Evolutionary conservation across 2,888 invertebrate genomes (phyloP).

Genomic region (Orgyia antiqua): DNA sequence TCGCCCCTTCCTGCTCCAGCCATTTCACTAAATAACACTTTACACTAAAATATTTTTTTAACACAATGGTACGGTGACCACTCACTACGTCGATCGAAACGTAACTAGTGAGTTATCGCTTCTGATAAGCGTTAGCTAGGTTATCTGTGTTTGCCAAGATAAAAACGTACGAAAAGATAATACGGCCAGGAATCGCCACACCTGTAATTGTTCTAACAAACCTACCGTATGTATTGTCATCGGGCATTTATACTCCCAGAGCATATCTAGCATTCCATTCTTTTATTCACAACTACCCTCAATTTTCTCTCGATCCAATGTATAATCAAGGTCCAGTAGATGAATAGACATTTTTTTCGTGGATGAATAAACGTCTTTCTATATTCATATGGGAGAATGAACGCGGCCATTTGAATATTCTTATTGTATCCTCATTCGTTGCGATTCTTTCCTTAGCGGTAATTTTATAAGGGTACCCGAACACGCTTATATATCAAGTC

Average conservation of each 20-base stretch:
- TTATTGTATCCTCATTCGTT: conserved; percentile 42
- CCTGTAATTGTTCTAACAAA: conserved; percentile 40
- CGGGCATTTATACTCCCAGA: conserved; percentile 9
- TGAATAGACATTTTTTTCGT: conserved; percentile 23
- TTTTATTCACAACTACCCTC: conserved; percentile 14
- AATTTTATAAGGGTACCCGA: conserved; percentile 54
- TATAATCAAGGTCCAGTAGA: conserved; percentile 22
- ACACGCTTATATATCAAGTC: conserved; percentile 62
- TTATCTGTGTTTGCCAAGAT: conserved; percentile 72
- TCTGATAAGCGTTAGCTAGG: conserved; percentile 56
- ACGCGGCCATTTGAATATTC: conserved; percentile 38
- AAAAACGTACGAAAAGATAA: conserved; percentile 59
- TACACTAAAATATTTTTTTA: conserved; percentile 20
- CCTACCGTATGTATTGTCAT: conserved; percentile 17
- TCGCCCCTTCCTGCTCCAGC: conserved; percentile 73
- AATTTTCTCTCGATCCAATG: conserved; percentile 16
- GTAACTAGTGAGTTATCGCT: conserved; percentile 54
- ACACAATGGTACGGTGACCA: conserved; percentile 33
- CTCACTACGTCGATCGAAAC: conserved; percentile 42
- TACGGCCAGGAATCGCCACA: conserved; percentile 58
- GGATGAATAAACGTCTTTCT: conserved; percentile 30
- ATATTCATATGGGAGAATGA: conserved; percentile 29
- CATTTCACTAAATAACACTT: conserved; percentile 60
- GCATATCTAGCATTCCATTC: conserved; percentile 5
- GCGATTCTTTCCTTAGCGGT: conserved; percentile 42